Evolutionary conservation across 2,113 vertebrate genomes (phyloP), one percentile per base, ranked within the genome.

Genomic region (Dasypus novemcinctus): DNA sequence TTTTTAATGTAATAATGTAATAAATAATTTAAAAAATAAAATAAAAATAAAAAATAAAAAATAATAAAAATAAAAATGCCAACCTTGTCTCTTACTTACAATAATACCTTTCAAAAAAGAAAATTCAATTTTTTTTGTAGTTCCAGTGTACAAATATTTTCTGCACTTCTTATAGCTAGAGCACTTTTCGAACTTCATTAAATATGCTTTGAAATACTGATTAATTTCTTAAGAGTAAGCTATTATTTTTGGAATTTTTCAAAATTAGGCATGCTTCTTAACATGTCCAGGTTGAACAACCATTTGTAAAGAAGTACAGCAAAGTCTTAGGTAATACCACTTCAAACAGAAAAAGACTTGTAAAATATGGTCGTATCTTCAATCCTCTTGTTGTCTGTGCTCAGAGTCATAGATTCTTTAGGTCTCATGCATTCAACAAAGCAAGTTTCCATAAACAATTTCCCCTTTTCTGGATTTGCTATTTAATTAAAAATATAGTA

Each of bases 401-500:
- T 92, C 75, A 69, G 23, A 71, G 33, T 54, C 61, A 89, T 7
- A 83, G 33, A 90, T 68, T 83, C 49, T 38, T 68, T 54, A 83
- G 29, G 25, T 49, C 46, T 80, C 54, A 38, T 68, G 17, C 74
- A 36, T 9, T n/a, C 49, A 94, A 63, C n/a, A 69, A 13, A 90
- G 13, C 71, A 89, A 33, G 17, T 66, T 96, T 87, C 49, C 59
- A 64, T 31, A 43, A 89, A 61, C 79, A 90, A 69, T 87, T 92
- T 63, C 43, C 87, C 84, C n/a, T 71, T 14, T 72, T 72, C 36
- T 93, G 66, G 14, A 85, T 94, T 87, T 96, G 78, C 68, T 72
- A 36, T 25, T 81, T 74, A 96, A 93, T 83, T 68, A 54, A 31
- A 63, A 92, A 66, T 46, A 7, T 52, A 95, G 68, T 46, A 7